Evolutionary conservation across 2,113 vertebrate genomes (phyloP).

Genomic region (Myrmecobius fasciatus): DNA sequence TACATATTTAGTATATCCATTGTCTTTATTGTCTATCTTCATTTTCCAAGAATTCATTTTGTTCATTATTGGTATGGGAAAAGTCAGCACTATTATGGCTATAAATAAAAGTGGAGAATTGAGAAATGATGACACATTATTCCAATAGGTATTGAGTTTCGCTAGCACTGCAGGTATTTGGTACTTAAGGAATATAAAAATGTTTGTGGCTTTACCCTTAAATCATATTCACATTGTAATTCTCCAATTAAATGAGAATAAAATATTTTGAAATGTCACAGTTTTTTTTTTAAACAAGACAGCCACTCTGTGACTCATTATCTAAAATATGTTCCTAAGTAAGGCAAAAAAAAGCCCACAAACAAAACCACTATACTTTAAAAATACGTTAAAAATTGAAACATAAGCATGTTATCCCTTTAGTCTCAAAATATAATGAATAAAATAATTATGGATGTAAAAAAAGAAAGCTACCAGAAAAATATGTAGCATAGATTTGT

Average conservation of each 20-base stretch:
- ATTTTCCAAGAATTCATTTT: neutral
- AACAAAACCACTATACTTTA: no score
- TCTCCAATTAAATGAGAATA: conserved; percentile 24
- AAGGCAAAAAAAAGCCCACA: neutral
- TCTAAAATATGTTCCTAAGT: neutral
- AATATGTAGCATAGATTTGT: neutral
- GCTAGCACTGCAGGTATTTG: neutral
- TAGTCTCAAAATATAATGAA: neutral
- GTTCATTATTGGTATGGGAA: neutral
- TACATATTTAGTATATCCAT: neutral
- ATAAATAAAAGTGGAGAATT: neutral
- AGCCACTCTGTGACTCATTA: conserved; percentile 8
- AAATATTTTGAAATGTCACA: conserved; percentile 29
- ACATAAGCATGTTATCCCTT: neutral
- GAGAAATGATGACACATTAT: neutral
- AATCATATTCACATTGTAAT: conserved; percentile 6
- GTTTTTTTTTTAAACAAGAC: neutral
- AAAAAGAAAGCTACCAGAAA: conserved; percentile 1
- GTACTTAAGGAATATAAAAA: neutral
- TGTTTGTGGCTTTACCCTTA: conserved; percentile 11
- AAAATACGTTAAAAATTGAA: conserved; percentile 8
- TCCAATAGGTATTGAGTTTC: neutral
- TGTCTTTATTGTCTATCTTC: neutral
- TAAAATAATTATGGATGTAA: conserved; percentile 8
- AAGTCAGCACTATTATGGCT: neutral